Evolutionary conservation across 2,113 vertebrate species (phyloP).

Genomic region (Oreotrochilus melanogaster): DNA sequence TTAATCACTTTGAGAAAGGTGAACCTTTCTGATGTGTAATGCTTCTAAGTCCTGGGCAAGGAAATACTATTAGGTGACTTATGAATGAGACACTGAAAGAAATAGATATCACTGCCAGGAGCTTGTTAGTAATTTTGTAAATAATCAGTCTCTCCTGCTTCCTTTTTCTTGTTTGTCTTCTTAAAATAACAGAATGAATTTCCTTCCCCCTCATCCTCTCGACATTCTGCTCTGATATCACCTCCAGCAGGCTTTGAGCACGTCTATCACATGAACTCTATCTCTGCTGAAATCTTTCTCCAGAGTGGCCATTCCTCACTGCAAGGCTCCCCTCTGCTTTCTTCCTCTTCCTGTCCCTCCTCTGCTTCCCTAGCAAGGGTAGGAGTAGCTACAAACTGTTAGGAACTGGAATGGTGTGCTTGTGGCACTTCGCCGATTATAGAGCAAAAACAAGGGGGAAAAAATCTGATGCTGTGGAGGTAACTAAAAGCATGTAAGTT

Average conservation of each 20-base stretch:
- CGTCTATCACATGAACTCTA: slow-evolving; percentile 85
- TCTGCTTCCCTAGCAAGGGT: slow-evolving; percentile 88
- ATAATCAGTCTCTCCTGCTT: slow-evolving; percentile 70
- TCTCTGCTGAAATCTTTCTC: slow-evolving; percentile 85
- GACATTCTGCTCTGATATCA: slow-evolving; percentile 84
- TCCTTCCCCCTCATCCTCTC: slow-evolving; percentile 83
- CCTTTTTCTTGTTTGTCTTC: slow-evolving; percentile 71
- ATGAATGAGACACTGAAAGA: background rate
- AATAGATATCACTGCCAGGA: background rate
- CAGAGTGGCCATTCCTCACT: slow-evolving; percentile 84
- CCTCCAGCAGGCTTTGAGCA: slow-evolving; percentile 89
- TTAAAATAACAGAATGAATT: slow-evolving; percentile 80
- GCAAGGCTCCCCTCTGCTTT: slow-evolving; percentile 79
- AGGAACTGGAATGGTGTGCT: slow-evolving; percentile 45
- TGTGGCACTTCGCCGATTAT: background rate
- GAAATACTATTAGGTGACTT: background rate
- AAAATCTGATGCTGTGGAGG: background rate
- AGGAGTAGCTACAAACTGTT: slow-evolving; percentile 77
- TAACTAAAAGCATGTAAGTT: slow-evolving; percentile 20
- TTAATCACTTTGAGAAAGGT: background rate
- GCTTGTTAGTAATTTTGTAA: slow-evolving; percentile 30
- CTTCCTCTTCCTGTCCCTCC: slow-evolving; percentile 85
- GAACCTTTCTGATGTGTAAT: background rate
- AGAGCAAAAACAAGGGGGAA: background rate
- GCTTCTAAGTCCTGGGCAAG: slow-evolving; percentile 14